Base-by-base conservation (phyloP, 2,888 invertebrate genomes). In the Pasiphila rectangulata region DNA sequence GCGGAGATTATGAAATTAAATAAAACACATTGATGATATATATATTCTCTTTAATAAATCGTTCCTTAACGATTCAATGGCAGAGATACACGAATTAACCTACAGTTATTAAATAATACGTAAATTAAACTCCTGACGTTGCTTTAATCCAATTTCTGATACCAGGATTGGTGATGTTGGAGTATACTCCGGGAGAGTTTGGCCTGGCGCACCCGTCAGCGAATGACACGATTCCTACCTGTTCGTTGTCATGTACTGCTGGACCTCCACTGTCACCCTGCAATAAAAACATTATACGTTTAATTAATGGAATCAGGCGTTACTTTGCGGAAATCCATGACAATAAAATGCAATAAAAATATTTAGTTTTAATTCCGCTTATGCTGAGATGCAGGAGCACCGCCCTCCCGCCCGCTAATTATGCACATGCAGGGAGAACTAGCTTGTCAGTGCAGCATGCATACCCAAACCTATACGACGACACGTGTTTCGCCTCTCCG, bases 161-260 rank as follows among this genome's bases (percentile, higher is more conserved):
- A 5, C 1, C 7, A 0, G 5, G 2, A 12, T 50, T 54, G 2
- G 70, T 56, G 2, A 76, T 39, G n/a, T 63, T 67, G 4, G 67
- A 61, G 35, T 76, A 76, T 0, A 73, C 67, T 5, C 76, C 75
- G 0, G 75, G 73, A 7, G 49, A 49, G 3, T 62, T 54, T 0
- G 68, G 59, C 12, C 64, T 60, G 0, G 71, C 77, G 42, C 77
- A 78, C 3, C 75, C 75, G 1, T 47, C 23, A 0, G 76, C 76
- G 23, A 62, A 68, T 0, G 77, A 75, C 0, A 72, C 72, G 2
- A 75, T 54, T 1, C 70, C 76, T 0, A 67, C 12, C 47, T 71
- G 68, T 1, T 49, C 41, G 5, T 52, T 54, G 2, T 47, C 55
- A 12, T 46, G 37, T 1, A 72, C 67, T 7, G 69, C 66, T 10